Evolutionary conservation across 2,113 vertebrate genomes (phyloP), one percentile per base, ranked within the genome.

Genomic region (Phodopus roborovskii): DNA sequence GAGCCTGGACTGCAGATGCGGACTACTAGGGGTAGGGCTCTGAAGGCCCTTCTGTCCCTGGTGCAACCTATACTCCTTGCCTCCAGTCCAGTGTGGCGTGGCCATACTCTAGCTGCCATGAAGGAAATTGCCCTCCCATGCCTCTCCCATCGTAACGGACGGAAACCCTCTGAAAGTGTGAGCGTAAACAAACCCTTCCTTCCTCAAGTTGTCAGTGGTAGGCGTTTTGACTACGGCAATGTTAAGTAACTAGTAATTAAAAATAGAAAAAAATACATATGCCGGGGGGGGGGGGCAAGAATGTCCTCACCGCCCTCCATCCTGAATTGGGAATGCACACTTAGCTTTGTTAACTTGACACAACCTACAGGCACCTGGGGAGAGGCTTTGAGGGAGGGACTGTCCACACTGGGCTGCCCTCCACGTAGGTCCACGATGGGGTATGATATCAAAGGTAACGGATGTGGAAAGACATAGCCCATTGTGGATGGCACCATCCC

Each of bases 81-180:
- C 50, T 50, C 60, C 42, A 30, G 82, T 42, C 16, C 42, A 33
- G 9, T 3, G 28, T 9, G 15, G 3, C 33, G 3, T 33, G 26
- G 7, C 20, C 62, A 7, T 2, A 36, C 16, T 48, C 16, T 10
- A 85, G 42, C 42, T 50, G 28, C 62, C 5, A 15, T 22, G 62
- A n/a, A n/a, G n/a, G n/a, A n/a, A 20, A 0, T 7, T 36, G 30
- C 3, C 5, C 83, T 1, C 1, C 2, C 19, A 15, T 50, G 30
- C 20, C 45, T 36, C 70, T 36, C 20, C 30, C 45, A 24, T 33
- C 62, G n/a, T 15, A 5, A n/a, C 12, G 33, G 19, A n/a, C 50
- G 13, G 5, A 56, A 81, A 11, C 78, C 20, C 39, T 6, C 42
- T 17, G 58, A 83, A 83, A 62, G 13, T 19, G 24, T 11, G 62